phyloP scores from a whole-genome alignment of 2,888 invertebrate species.

The Meteorus cinctellus region DNA sequence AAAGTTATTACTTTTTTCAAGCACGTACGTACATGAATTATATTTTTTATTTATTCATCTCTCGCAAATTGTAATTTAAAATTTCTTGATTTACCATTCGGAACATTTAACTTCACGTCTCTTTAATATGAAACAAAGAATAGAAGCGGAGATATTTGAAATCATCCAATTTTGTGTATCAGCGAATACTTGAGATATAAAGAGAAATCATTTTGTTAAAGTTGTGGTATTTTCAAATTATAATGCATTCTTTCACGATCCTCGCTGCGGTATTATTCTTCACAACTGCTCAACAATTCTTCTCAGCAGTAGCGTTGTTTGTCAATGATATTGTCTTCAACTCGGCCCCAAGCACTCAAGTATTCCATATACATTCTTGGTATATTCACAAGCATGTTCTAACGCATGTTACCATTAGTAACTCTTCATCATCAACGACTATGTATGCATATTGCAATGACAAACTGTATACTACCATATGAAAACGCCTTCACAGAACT shows the following conservation, averaged over 20 bases:
- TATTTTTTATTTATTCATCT: too few relatives aligned
- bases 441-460: neutral
- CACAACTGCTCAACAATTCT: neutral
- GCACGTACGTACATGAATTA: neutral
- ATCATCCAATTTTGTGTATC: too few relatives aligned
- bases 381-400: neutral
- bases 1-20: neutral
- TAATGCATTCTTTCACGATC: too few relatives aligned
- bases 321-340: constrained; percentile 21
- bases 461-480: neutral
- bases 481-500: neutral
- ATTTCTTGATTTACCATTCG: too few relatives aligned
- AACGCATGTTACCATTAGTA: neutral
- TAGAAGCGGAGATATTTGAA: too few relatives aligned
- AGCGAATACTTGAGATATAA: too few relatives aligned
- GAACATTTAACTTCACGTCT: too few relatives aligned
- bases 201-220: too few relatives aligned
- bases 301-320: neutral
- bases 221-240: too few relatives aligned
- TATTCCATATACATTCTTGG: constrained; percentile 8
- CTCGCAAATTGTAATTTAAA: too few relatives aligned
- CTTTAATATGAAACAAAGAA: too few relatives aligned
- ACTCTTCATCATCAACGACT: neutral
- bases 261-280: neutral
- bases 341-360: neutral